phyloP scores from a whole-genome alignment of 2,888 invertebrate genomes.

The Apotomis betuletana region DNA sequence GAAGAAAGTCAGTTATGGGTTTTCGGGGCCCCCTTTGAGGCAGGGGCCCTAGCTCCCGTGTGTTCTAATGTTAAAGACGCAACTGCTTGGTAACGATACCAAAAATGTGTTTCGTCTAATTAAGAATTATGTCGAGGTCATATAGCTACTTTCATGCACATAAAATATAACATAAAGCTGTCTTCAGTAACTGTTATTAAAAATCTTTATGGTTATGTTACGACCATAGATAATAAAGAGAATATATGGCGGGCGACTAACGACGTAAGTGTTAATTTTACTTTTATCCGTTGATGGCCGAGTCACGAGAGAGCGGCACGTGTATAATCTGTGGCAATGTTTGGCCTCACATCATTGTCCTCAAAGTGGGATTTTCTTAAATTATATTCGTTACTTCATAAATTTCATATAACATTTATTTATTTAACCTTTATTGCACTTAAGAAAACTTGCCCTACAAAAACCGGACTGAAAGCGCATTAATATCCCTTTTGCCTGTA shows the following conservation, averaged over 20 bases:
- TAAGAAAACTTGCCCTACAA: too few relatives aligned
- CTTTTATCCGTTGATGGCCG: constrained; percentile 25
- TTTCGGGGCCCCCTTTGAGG: too few relatives aligned
- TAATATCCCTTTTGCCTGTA: too few relatives aligned
- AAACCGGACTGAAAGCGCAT: too few relatives aligned
- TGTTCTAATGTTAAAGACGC: too few relatives aligned
- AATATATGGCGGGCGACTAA: constrained; percentile 21
- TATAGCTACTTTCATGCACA: constrained; percentile 15
- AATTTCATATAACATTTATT: too few relatives aligned
- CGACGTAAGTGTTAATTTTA: constrained; percentile 30
- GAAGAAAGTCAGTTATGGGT: too few relatives aligned
- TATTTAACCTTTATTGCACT: too few relatives aligned
- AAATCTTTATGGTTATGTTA: constrained; percentile 25
- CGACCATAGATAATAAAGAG: constrained; percentile 27
- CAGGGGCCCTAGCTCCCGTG: too few relatives aligned
- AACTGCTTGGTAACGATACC: not conserved
- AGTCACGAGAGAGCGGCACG: constrained; percentile 28
- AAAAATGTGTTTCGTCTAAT: constrained; percentile 1
- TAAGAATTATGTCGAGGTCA: constrained; percentile 1
- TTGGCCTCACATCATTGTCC: too few relatives aligned
- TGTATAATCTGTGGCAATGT: constrained; percentile 15
- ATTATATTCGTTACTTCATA: too few relatives aligned
- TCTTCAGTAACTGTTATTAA: constrained; percentile 22
- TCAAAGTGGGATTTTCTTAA: too few relatives aligned
- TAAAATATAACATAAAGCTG: constrained; percentile 19